Evolutionary conservation across 2,888 invertebrate species (phyloP).

Genomic region (Chymomyza procnemis): DNA sequence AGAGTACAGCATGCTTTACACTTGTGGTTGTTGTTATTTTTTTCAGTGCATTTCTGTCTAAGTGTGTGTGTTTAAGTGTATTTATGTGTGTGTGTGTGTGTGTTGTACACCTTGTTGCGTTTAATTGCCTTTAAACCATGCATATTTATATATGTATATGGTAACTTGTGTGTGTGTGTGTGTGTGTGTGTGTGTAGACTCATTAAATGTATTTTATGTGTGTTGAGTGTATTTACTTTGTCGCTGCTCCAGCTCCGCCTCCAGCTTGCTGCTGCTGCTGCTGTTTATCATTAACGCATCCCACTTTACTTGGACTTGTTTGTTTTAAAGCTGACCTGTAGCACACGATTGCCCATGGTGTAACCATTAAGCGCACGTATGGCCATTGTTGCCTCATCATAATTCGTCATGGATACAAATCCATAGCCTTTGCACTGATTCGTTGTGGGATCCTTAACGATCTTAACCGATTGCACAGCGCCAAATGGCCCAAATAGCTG

Average conservation of each 20-base stretch:
- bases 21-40: not conserved
- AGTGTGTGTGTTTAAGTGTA: conserved; percentile 14
- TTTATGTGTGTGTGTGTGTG: conserved; percentile 14
- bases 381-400: conserved; percentile 97
- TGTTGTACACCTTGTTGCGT: conserved; percentile 51
- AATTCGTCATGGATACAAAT: conserved; percentile 98
- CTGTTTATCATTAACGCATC: too few species aligned
- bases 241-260: conserved; percentile 1
- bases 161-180: conserved; percentile 27
- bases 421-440: conserved; percentile 99
- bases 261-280: not conserved
- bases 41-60: not conserved
- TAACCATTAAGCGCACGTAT: conserved; percentile 97
- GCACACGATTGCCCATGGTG: conserved; percentile 94
- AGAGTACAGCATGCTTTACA: too few species aligned
- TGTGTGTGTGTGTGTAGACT: conserved; percentile 15
- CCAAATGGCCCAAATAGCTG: conserved; percentile 90
- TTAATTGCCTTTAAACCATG: conserved; percentile 64
- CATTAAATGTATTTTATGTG: conserved; percentile 5
- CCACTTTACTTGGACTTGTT: conserved; percentile 84
- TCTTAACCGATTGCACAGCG: conserved; percentile 92
- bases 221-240: conserved; percentile 15
- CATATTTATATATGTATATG: conserved; percentile 66
- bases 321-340: conserved; percentile 98
- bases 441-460: conserved; percentile 95